Conservation (phyloP, 2,797 vertebrate genomes). For the Bryconaethiops microstoma region DNA sequence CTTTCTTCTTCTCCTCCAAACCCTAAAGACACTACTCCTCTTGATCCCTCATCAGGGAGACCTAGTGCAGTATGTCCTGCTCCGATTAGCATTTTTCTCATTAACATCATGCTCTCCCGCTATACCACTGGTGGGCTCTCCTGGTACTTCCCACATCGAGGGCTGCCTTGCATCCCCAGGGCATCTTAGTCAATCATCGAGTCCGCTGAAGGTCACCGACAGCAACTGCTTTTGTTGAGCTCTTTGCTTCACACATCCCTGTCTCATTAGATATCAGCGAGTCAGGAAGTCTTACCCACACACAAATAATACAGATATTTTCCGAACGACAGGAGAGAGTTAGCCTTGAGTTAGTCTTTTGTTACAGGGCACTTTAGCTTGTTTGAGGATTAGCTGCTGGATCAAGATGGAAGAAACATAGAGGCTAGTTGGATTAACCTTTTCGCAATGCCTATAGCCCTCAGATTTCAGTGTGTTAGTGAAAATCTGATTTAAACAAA, state of each 20-base stretch:
- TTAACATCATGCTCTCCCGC: slow-evolving; percentile 68
- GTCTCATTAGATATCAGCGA: slow-evolving; percentile 33
- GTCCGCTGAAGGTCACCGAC: slow-evolving; percentile 41
- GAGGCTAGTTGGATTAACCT: too few species aligned
- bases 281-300: slow-evolving; percentile 3
- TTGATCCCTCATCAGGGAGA: slow-evolving; percentile 74
- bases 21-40: slow-evolving; percentile 67
- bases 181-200: slow-evolving; percentile 49
- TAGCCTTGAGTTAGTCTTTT: background rate
- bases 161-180: slow-evolving; percentile 32
- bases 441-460: too few species aligned
- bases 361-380: background rate
- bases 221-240: slow-evolving; percentile 31
- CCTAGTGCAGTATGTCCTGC: slow-evolving; percentile 69
- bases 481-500: too few species aligned
- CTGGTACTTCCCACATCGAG: slow-evolving; percentile 55
- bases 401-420: too few species aligned
- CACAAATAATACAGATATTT: slow-evolving; percentile 16
- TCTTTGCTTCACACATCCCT: background rate
- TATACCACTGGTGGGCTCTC: slow-evolving; percentile 64
- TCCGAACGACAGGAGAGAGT: background rate
- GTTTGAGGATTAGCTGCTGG: too few species aligned
- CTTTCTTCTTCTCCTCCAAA: background rate
- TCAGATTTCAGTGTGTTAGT: too few species aligned
- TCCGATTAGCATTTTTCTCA: slow-evolving; percentile 80